Conservation (phyloP, 2,888 invertebrate genomes). For the Agrenia bidenticulata region DNA sequence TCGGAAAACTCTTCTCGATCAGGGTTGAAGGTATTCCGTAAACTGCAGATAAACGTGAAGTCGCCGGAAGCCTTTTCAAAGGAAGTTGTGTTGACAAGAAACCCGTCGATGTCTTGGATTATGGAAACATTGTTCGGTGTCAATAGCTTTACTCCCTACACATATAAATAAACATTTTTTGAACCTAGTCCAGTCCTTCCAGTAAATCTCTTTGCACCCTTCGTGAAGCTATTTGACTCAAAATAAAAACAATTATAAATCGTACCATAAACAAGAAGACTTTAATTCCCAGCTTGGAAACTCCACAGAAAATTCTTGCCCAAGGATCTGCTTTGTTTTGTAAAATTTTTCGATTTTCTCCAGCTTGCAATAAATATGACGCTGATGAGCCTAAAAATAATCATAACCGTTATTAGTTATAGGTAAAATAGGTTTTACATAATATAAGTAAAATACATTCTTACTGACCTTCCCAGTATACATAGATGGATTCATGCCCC, state of each 20-base stretch:
- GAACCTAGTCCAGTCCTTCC: too few species aligned
- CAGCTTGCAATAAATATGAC: conserved; percentile 21
- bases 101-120: not conserved
- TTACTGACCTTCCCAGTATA: conserved; percentile 19
- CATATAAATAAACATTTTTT: too few species aligned
- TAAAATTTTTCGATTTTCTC: conserved; percentile 4
- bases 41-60: not conserved
- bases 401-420: not conserved
- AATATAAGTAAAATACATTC: not conserved
- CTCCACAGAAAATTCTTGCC: not conserved
- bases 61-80: not conserved
- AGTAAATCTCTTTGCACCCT: too few species aligned
- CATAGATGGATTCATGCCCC: not conserved
- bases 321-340: not conserved
- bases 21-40: not conserved
- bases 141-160: not conserved
- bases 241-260: too few species aligned
- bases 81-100: not conserved
- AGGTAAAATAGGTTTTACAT: not conserved
- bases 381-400: conserved; percentile 4
- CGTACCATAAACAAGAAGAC: not conserved
- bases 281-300: not conserved
- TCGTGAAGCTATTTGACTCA: too few species aligned
- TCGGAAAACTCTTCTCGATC: too few species aligned
- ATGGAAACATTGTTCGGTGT: not conserved